phyloP scores from a whole-genome alignment of 2,888 invertebrate species.

The Erebia ligea region DNA sequence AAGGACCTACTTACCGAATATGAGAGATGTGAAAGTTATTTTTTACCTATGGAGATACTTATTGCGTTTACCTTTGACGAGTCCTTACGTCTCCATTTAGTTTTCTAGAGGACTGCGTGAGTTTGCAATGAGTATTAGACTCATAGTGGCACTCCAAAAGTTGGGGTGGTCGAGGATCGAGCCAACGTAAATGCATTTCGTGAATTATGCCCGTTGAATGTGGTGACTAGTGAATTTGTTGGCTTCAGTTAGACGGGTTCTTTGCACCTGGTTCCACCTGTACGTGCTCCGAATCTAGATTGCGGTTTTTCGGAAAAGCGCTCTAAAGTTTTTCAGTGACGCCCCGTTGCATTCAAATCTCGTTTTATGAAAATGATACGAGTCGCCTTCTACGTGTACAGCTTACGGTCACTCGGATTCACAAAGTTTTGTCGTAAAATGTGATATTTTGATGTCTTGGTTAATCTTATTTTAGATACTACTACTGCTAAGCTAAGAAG shows the following conservation, averaged over 20 bases:
- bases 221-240: constrained; percentile 63
- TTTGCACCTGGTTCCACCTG: constrained; percentile 39
- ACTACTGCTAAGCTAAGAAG: no score
- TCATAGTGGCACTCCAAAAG: constrained; percentile 43
- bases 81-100: background rate
- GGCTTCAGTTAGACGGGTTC: constrained; percentile 40
- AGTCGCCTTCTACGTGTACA: constrained; percentile 4
- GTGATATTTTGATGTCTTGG: background rate
- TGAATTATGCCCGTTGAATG: constrained; percentile 65
- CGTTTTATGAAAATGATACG: constrained; percentile 25
- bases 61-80: no score
- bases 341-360: constrained; percentile 23
- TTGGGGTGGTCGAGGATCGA: constrained; percentile 47
- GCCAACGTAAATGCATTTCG: constrained; percentile 66
- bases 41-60: no score
- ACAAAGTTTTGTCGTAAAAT: constrained; percentile 1
- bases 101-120: background rate
- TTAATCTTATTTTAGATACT: background rate
- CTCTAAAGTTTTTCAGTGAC: constrained; percentile 29
- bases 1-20: no score
- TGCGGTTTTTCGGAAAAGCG: constrained; percentile 35
- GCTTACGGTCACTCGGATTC: background rate
- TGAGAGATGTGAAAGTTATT: no score
- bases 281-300: constrained; percentile 37
- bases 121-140: constrained; percentile 21